Percentiles rank a stretch among this genome's conserved stretches.
Conservation (phyloP, 1,140 invertebrate species). For the Aphelinus certus region DNA sequence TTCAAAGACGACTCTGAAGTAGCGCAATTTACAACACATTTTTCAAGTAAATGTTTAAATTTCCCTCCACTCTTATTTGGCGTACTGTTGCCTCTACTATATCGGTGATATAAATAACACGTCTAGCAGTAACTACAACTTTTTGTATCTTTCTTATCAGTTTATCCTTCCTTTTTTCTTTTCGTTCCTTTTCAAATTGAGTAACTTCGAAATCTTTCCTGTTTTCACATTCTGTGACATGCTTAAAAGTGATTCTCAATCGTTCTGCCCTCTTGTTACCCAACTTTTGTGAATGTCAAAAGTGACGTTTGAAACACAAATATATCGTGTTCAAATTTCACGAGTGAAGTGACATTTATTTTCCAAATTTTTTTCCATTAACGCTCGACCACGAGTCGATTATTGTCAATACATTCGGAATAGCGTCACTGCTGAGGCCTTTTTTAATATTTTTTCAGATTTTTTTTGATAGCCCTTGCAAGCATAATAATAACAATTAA, state of each 20-base stretch:
- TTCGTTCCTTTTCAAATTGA: constrained; percentile 15
- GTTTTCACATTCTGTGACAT: constrained; percentile 29
- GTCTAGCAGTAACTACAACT: constrained; percentile 61
- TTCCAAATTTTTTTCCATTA: constrained; percentile 39
- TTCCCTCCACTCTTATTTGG: constrained; percentile 50
- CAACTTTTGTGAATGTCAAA: constrained; percentile 1
- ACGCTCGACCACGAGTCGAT: constrained; percentile 43
- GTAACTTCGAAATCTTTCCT: constrained; percentile 46
- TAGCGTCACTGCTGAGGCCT: constrained; percentile 56
- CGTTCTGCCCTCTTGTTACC: constrained; percentile 12
- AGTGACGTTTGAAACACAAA: constrained; percentile 20
- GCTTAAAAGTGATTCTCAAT: constrained; percentile 13
- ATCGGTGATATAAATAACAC: constrained; percentile 61
- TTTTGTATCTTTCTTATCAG: constrained; percentile 26
- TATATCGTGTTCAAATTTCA: constrained; percentile 45
- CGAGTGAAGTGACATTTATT: constrained; percentile 30
- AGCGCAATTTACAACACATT: constrained; percentile 58
- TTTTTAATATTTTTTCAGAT: constrained; percentile 21
- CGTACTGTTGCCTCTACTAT: constrained; percentile 50
- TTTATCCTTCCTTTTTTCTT: constrained; percentile 19
- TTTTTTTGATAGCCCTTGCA: constrained; percentile 15
- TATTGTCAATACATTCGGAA: constrained; percentile 66
- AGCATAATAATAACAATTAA: constrained; percentile 25
- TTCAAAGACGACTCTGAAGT: constrained; percentile 55
- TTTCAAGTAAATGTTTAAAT: constrained; percentile 55